phyloP scores from a whole-genome alignment of 1,140 invertebrate species.

The Achatina immaculata region DNA sequence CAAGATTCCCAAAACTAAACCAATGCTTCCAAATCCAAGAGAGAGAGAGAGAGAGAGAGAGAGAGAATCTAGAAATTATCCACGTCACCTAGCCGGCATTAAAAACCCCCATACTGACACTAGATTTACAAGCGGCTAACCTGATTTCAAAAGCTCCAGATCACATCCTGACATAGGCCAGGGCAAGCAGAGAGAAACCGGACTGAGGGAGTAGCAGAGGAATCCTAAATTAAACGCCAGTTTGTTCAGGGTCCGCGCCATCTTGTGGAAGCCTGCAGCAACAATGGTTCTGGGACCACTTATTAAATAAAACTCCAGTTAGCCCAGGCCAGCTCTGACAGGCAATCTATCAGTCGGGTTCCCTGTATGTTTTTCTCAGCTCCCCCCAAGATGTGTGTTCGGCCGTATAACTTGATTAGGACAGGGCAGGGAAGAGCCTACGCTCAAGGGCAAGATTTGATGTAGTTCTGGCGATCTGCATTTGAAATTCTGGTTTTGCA shows the following conservation, averaged over 20 bases:
- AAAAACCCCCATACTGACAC: too few species aligned
- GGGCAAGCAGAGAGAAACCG: background rate
- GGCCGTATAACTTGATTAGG: slow-evolving; percentile 30
- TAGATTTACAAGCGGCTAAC: slow-evolving; percentile 13
- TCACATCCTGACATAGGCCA: background rate
- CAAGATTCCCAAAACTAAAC: too few species aligned
- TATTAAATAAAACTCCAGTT: slow-evolving; percentile 36
- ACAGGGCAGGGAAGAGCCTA: background rate
- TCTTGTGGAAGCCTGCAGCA: background rate
- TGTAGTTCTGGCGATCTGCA: background rate
- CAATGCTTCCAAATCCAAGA: too few species aligned
- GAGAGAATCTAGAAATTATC: too few species aligned
- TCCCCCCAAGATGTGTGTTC: slow-evolving; percentile 27
- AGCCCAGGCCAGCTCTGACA: slow-evolving; percentile 11
- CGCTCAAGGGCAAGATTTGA: slow-evolving; percentile 4
- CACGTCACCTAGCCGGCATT: too few species aligned
- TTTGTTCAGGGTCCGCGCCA: slow-evolving; percentile 8
- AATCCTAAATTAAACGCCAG: slow-evolving; percentile 11
- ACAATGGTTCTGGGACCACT: slow-evolving; percentile 5
- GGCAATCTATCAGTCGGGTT: slow-evolving; percentile 25
- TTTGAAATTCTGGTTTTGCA: slow-evolving; percentile 30
- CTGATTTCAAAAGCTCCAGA: slow-evolving; percentile 17
- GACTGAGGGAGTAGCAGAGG: background rate
- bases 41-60: too few species aligned
- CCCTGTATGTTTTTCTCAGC: slow-evolving; percentile 7